Conservation (phyloP, 2,113 vertebrate genomes). For the Ibidorhyncha struthersii region DNA sequence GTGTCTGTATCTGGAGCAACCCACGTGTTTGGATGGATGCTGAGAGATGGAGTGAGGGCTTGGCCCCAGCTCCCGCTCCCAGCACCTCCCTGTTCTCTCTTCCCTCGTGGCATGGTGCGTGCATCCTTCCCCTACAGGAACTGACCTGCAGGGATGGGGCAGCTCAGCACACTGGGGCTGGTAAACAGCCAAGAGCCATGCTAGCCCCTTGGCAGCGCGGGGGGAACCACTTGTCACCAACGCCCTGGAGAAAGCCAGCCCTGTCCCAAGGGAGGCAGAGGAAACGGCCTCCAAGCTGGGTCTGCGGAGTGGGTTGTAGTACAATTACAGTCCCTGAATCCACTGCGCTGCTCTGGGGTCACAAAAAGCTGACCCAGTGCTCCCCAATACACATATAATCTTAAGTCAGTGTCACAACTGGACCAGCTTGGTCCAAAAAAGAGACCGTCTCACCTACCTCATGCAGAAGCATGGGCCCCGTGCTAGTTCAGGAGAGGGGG, state of each 20-base stretch:
- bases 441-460: rapidly evolving
- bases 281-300: background rate
- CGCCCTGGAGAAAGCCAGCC: background rate
- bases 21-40: background rate
- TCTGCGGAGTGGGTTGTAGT: background rate
- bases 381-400: background rate
- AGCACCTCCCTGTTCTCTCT: background rate
- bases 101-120: background rate
- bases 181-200: background rate
- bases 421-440: too few species aligned
- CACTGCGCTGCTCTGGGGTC: background rate
- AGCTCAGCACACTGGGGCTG: background rate
- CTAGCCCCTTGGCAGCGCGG: background rate
- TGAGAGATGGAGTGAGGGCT: background rate
- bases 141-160: too few species aligned
- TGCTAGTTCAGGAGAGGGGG: background rate
- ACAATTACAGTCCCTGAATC: background rate
- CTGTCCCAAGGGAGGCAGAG: background rate
- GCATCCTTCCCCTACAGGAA: background rate
- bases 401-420: rapidly evolving
- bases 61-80: background rate
- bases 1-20: background rate
- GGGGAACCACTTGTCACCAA: background rate
- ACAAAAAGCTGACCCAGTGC: background rate
- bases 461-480: rapidly evolving